Base-by-base conservation (phyloP, 1,140 invertebrate genomes). In the Anastrepha ludens region DNA sequence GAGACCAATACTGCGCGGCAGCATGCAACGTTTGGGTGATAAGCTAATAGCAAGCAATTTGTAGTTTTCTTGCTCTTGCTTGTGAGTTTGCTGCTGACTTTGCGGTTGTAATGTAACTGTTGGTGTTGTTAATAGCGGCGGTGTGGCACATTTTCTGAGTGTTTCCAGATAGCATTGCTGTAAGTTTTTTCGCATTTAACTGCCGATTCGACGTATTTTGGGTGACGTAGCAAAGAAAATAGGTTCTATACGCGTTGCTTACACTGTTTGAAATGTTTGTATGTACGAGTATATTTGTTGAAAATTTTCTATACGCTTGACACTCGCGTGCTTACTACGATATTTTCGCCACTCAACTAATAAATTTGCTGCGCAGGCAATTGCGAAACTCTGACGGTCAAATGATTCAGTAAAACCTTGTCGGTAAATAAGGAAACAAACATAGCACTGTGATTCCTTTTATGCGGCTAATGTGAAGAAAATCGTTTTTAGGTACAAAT, bases 251-350 rank as follows among this genome's bases (percentile, higher is more conserved):
- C 64, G 29, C 62, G 29, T 17, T 17, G 67, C 0, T 44, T 74
- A 74, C 67, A 74, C 67, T 81, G 17, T 9, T 44, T 17, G 17
- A 81, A 81, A 50, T 55, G 55, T 29, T 81, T 55, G 20, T 81
- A 29, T 55, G 74, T 29, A n/a, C 5, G 17, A 74, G 47, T 29
- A 29, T 20, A 1, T 62, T 67, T 29, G 0, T 67, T 67, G 7
- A 50, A 81, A 81, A 11, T 81, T 81, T 29, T 47, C 29, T 29
- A 29, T 29, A 29, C 29, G 29, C 29, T 6, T 1, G 15, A 41
- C 70, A n/a, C 8, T 81, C 50, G 74, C n/a, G 74, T 81, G 47
- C 55, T 81, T 81, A 47, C 74, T 81, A 81, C 20, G 74, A 81
- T 55, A 81, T 55, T 81, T n/a, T 7, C 74, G 44, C 9, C 17